Percentiles rank a stretch among this genome's conserved stretches.
phyloP scores from a whole-genome alignment of 2,888 invertebrate genomes.

The Clistopyga incitator region DNA sequence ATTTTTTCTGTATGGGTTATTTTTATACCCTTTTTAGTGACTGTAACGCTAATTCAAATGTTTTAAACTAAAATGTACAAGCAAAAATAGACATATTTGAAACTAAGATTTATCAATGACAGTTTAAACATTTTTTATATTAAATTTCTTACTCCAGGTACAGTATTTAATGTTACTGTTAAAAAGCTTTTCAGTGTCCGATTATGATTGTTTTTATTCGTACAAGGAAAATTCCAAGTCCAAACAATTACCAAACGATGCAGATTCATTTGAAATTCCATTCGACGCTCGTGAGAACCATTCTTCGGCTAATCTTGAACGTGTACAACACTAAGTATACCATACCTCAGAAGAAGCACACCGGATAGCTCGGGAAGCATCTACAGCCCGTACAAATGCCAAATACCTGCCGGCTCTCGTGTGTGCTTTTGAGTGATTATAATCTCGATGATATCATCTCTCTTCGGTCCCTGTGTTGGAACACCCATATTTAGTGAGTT shows the following conservation, averaged over 20 bases:
- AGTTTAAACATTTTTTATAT: too few relatives aligned
- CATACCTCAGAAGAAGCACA: not conserved
- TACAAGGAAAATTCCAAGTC: not conserved
- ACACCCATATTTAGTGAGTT: conserved; percentile 39
- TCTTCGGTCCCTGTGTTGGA: conserved; percentile 1
- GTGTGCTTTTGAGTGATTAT: conserved; percentile 56
- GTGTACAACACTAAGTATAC: not conserved
- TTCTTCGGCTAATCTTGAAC: conserved; percentile 33
- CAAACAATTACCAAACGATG: not conserved
- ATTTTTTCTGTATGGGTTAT: too few relatives aligned
- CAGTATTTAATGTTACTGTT: not conserved
- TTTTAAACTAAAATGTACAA: too few relatives aligned
- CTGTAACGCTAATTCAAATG: too few relatives aligned
- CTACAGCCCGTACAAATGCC: conserved; percentile 55
- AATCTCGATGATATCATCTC: conserved; percentile 52
- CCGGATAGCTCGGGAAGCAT: conserved; percentile 18
- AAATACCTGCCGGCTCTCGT: conserved; percentile 58
- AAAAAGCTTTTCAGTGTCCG: not conserved
- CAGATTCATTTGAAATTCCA: not conserved
- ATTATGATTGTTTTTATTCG: not conserved
- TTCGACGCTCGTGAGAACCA: conserved; percentile 54
- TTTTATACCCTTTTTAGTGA: too few relatives aligned
- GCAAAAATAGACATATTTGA: too few relatives aligned
- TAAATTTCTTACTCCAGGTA: too few relatives aligned
- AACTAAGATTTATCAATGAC: too few relatives aligned